Conservation (phyloP, 2,888 invertebrate species). For the Peribatodes rhomboidaria region DNA sequence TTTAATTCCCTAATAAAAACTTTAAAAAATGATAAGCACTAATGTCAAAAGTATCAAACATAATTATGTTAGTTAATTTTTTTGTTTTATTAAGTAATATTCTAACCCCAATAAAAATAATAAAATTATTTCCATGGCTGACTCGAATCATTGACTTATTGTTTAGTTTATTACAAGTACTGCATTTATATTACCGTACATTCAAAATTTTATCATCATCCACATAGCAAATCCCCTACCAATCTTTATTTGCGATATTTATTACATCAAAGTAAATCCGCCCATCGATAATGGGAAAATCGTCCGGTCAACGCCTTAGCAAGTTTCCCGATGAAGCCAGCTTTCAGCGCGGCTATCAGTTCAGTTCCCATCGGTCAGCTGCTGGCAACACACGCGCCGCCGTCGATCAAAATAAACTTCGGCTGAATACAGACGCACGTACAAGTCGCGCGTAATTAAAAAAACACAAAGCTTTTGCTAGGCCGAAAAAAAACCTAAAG, state of each 20-base stretch:
- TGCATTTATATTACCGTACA: too few species aligned
- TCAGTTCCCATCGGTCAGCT: conserved; percentile 21
- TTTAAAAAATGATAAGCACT: too few species aligned
- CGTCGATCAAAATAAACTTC: conserved; percentile 9
- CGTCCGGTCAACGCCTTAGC: conserved; percentile 29
- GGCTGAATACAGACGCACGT: not conserved
- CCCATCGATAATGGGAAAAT: conserved; percentile 36
- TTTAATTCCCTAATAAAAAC: too few species aligned
- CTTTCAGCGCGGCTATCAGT: conserved; percentile 17
- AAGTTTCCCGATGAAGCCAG: not conserved
- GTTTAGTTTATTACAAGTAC: too few species aligned
- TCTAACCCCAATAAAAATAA: too few species aligned
- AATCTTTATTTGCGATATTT: conserved; percentile 25
- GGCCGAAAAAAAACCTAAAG: not conserved
- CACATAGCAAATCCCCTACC: not conserved
- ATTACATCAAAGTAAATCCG: conserved; percentile 18
- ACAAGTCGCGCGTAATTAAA: not conserved
- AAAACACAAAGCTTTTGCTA: not conserved
- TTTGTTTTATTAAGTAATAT: too few species aligned
- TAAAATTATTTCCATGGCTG: too few species aligned
- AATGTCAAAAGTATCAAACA: too few species aligned
- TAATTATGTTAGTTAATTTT: too few species aligned
- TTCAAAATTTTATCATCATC: not conserved
- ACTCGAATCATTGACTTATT: too few species aligned
- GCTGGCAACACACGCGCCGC: conserved; percentile 21